Base-by-base conservation (phyloP, 1,140 invertebrate genomes). In the Hyposmocoma kahamanoa region DNA sequence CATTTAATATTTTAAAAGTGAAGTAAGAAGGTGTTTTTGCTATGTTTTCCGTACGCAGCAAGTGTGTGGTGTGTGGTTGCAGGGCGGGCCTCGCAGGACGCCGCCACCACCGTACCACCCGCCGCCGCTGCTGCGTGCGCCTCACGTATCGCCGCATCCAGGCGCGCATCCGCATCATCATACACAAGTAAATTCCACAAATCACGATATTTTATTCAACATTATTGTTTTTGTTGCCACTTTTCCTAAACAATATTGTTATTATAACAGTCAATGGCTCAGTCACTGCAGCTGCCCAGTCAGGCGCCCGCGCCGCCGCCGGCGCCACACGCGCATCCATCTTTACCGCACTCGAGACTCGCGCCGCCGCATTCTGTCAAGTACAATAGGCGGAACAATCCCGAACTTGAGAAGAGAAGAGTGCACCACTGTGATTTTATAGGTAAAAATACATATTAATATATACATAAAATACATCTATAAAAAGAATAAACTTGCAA, bases 391-490 rank as follows among this genome's bases (percentile, higher is more conserved):
- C 90, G 96, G 63, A 98, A 98, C 82, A 98, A 98, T 86, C 97
- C 97, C 0, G 97, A 98, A 79, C 83, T 98, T 52, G 97, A 98
- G 80, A 98, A 97, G 82, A 88, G 97, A 59, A 84, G 97, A 70
- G 96, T 98, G 57, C 97, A 98, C 81, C 96, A 96, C 80, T 98
- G 97, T 88, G 94, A 97, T 88, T 98, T 96, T 84, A 91, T 95
- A 67, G 95, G 97, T 97, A 87, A 91, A n/a, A n/a, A n/a, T n/a
- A n/a, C n/a, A n/a, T n/a, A n/a, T n/a, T n/a, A n/a, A n/a, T n/a
- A n/a, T n/a, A n/a, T 42, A 34, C 28, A 15, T 45, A 26, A 26
- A 26, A 26, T 26, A 26, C 11, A 6, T 26, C 11, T 26, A 6
- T 11, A 45, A 36, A 8, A 42, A 47, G 28, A 43, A 48, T 28